Percentiles rank a stretch among this genome's conserved stretches.
phyloP scores from a whole-genome alignment of 2,113 vertebrate species.

The Centropus unirufus region DNA sequence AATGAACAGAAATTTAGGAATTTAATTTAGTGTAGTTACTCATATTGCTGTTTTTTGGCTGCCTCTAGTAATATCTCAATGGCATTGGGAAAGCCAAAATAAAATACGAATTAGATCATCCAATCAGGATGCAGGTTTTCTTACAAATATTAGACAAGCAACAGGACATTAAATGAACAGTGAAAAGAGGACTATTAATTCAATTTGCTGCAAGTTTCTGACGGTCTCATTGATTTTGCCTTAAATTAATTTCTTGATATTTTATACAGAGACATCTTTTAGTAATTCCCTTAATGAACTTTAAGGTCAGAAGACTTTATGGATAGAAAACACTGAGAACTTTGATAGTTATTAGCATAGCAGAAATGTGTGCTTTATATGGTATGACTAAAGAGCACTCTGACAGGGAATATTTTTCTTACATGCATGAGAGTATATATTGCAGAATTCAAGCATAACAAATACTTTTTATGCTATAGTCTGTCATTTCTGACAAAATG shows the following conservation, averaged over 20 bases:
- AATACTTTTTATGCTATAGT: not conserved
- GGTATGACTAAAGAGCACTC: not conserved
- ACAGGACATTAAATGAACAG: not conserved
- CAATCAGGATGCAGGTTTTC: not conserved
- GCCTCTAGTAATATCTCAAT: not conserved
- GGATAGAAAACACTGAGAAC: not conserved
- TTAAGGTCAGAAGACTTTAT: not conserved
- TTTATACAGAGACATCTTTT: not conserved
- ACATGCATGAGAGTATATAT: rapidly evolving
- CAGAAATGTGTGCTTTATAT: not conserved
- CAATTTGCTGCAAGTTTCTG: not conserved
- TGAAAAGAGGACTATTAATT: not conserved
- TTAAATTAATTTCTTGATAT: not conserved
- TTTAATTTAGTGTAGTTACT: not conserved
- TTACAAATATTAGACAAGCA: not conserved
- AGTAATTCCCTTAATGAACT: not conserved
- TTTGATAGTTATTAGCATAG: not conserved
- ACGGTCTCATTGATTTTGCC: not conserved
- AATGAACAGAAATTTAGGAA: not conserved
- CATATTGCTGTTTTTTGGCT: not conserved
- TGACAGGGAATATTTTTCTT: not conserved
- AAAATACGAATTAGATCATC: not conserved
- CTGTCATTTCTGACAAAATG: not conserved
- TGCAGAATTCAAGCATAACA: not conserved
- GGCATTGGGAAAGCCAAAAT: not conserved